A percentile compares a stretch with the other conserved stretches of the same genome.
Conservation (phyloP, 2,888 invertebrate genomes). For the Netelia inedita region DNA sequence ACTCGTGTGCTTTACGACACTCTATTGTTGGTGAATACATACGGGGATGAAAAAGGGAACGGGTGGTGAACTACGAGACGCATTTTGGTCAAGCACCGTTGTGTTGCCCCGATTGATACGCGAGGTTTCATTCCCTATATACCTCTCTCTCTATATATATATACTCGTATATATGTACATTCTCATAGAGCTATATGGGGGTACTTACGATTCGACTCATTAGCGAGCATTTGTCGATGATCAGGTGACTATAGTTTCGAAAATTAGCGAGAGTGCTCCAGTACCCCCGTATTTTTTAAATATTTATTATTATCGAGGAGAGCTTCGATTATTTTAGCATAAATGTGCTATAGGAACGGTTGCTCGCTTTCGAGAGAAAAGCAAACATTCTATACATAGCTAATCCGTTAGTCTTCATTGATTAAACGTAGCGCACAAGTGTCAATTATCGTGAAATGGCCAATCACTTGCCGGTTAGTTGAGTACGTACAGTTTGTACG, state of each 20-base stretch:
- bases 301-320: no score
- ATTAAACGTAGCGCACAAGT: background rate
- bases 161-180: background rate
- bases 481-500: background rate
- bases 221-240: no score
- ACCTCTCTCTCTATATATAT: background rate
- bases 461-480: background rate
- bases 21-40: conserved; percentile 39
- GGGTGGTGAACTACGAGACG: conserved; percentile 17
- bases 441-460: background rate
- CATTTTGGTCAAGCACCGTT: conserved; percentile 36
- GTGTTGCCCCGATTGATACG: conserved; percentile 37
- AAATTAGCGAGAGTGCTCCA: no score
- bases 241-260: no score
- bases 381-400: background rate
- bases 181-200: no score
- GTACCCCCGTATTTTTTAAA: no score
- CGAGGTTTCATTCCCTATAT: background rate
- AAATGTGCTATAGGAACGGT: no score
- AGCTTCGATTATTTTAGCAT: no score
- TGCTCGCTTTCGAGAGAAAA: background rate
- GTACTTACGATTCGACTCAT: no score
- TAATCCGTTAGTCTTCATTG: background rate
- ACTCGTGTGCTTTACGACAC: conserved; percentile 19
- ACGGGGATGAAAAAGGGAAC: conserved; percentile 33